phyloP scores from a whole-genome alignment of 2,888 invertebrate genomes.

The Polymixis flavicincta region DNA sequence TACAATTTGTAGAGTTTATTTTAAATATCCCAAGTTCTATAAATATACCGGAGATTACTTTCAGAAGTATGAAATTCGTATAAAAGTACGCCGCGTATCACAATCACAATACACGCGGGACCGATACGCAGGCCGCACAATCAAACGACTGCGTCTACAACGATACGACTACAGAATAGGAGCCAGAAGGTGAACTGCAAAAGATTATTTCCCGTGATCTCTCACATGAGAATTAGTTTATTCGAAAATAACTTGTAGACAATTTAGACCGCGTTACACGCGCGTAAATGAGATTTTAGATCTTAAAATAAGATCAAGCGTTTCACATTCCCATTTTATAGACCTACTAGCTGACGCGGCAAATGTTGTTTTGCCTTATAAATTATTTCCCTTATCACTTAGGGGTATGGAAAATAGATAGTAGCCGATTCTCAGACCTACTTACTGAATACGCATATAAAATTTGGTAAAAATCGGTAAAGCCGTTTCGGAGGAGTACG shows the following conservation, averaged over 20 bases:
- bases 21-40: not conserved
- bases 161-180: not conserved
- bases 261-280: not conserved
- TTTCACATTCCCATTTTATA: no score
- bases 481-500: no score
- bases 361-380: no score
- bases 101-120: conserved; percentile 29
- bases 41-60: not conserved
- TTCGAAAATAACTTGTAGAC: not conserved
- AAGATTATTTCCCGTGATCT: not conserved
- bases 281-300: not conserved
- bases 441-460: no score
- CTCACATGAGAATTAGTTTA: not conserved
- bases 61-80: conserved; percentile 16
- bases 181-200: conserved; percentile 4
- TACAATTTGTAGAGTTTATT: not conserved
- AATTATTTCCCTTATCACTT: no score
- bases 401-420: no score
- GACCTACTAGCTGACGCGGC: no score
- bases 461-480: no score
- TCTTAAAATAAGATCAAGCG: not conserved
- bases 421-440: no score
- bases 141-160: conserved; percentile 17
- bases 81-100: conserved; percentile 20
- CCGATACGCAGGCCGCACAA: conserved; percentile 35